Percentiles rank a stretch among this genome's conserved stretches.
phyloP scores from a whole-genome alignment of 2,888 invertebrate species.

The Odontomyia ornata region DNA sequence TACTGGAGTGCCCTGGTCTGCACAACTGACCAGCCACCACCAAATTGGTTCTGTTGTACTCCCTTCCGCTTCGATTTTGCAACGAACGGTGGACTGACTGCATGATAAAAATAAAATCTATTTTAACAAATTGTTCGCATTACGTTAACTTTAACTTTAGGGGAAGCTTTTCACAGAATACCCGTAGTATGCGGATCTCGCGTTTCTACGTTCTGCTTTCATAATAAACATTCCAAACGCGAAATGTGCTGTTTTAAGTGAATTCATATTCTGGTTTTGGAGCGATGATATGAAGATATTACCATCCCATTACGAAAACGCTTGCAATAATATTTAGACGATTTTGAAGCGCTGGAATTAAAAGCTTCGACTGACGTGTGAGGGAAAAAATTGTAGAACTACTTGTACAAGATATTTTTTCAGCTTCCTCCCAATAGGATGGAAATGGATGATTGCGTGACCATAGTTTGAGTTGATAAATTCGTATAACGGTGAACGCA shows the following conservation, averaged over 20 bases:
- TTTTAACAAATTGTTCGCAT: conserved; percentile 13
- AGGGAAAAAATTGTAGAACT: not conserved
- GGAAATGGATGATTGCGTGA: conserved; percentile 5
- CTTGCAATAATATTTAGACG: not conserved
- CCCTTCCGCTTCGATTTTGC: not conserved
- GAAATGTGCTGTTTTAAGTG: not conserved
- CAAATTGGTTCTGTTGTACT: not conserved
- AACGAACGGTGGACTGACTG: not conserved
- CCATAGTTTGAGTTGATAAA: not conserved
- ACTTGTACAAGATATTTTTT: too few species aligned
- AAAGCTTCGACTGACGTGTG: conserved; percentile 20
- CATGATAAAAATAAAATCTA: conserved; percentile 26
- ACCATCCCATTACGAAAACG: too few species aligned
- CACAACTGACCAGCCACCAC: conserved; percentile 1
- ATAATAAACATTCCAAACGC: not conserved
- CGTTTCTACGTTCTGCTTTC: not conserved
- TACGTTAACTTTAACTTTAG: conserved; percentile 16
- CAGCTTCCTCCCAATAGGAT: not conserved
- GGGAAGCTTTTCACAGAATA: conserved; percentile 3
- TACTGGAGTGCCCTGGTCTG: not conserved
- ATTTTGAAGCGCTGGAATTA: not conserved
- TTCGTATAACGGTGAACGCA: not conserved
- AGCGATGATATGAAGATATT: not conserved
- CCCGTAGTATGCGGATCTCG: not conserved
- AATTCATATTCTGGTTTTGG: conserved; percentile 32